Conservation (phyloP, 2,797 vertebrate species). For the Aplochiton taeniatus region DNA sequence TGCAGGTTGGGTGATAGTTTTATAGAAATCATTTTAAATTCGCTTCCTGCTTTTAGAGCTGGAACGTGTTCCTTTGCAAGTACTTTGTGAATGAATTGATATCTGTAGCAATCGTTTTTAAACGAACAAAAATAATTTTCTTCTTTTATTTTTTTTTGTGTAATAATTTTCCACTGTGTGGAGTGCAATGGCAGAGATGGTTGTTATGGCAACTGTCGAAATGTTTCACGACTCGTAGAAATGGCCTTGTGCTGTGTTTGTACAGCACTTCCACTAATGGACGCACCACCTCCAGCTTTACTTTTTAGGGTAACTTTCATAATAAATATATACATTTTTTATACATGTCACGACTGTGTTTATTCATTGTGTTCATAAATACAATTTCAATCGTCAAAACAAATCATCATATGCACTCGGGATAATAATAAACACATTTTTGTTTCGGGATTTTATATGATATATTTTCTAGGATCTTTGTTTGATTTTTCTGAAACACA, state of each 20-base stretch:
- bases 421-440: too few relatives aligned
- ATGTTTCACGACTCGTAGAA: not conserved
- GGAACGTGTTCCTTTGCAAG: not conserved
- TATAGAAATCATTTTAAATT: not conserved
- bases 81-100: not conserved
- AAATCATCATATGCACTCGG: too few relatives aligned
- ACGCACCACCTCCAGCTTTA: too few relatives aligned
- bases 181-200: conserved; percentile 22
- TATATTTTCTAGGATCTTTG: too few relatives aligned
- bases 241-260: not conserved
- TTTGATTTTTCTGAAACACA: too few relatives aligned
- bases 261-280: not conserved
- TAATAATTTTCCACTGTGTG: conserved; percentile 42
- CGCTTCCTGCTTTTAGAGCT: not conserved
- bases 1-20: not conserved
- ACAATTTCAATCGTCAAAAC: too few relatives aligned
- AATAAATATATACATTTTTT: too few relatives aligned
- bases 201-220: conserved; percentile 22
- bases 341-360: too few relatives aligned
- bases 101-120: not conserved
- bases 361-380: too few relatives aligned
- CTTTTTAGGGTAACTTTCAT: too few relatives aligned
- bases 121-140: too few relatives aligned
- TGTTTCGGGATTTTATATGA: too few relatives aligned
- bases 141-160: not conserved